phyloP scores from a whole-genome alignment of 2,888 invertebrate genomes.

The Perdita meconis region DNA sequence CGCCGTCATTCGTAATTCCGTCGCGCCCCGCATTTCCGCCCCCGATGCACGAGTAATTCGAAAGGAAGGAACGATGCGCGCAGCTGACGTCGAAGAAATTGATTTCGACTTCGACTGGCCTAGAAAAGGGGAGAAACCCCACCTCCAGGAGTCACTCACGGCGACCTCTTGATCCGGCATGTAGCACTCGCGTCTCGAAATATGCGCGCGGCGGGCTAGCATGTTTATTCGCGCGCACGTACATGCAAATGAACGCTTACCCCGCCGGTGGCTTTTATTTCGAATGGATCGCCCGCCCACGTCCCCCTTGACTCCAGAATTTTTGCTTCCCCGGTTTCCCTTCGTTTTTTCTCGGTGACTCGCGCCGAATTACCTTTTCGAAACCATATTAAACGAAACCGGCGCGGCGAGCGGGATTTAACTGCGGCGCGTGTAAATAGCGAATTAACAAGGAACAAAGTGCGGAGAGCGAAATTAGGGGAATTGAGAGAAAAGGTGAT shows the following conservation, averaged over 20 bases:
- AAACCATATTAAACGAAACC: slow-evolving; percentile 58
- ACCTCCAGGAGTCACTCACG: background rate
- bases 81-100: slow-evolving; percentile 44
- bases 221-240: slow-evolving; percentile 56
- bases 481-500: slow-evolving; percentile 14
- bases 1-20: background rate
- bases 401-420: slow-evolving; percentile 45
- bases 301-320: slow-evolving; percentile 33
- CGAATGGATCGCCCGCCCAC: slow-evolving; percentile 24
- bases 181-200: slow-evolving; percentile 29
- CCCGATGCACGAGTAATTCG: no score
- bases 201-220: slow-evolving; percentile 38
- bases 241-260: slow-evolving; percentile 54
- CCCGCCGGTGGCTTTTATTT: slow-evolving; percentile 37
- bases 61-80: background rate
- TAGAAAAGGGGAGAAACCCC: slow-evolving; percentile 10
- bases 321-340: slow-evolving; percentile 21
- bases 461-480: slow-evolving; percentile 28
- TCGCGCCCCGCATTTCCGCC: background rate
- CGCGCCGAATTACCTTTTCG: slow-evolving; percentile 58
- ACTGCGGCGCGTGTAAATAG: slow-evolving; percentile 54
- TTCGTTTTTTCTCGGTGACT: slow-evolving; percentile 59
- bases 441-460: slow-evolving; percentile 52
- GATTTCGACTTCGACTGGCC: slow-evolving; percentile 40
- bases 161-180: background rate